Base-by-base conservation (phyloP, 2,113 vertebrate genomes). In the Progne subis region DNA sequence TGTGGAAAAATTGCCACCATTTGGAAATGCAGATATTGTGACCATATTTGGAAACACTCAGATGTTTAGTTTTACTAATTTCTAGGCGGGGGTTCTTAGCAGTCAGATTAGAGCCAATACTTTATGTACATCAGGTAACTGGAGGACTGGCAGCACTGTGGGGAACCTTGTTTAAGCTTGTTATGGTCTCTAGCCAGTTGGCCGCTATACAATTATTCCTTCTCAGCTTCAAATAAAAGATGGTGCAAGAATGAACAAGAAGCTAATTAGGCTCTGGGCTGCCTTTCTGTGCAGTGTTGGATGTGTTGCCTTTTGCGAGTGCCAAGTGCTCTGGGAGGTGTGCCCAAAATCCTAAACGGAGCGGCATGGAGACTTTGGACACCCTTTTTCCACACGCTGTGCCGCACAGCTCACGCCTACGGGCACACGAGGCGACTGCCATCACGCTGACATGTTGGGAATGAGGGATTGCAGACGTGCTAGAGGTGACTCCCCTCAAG, bases 211-310 rank as follows among this genome's bases (percentile, higher is more conserved):
- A 95, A 72, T 93, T 93, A 85, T 93, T 93, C 86, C 88, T 96
- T 96, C 92, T 95, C 83, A 7, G 83, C 86, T 94, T 96, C 92
- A 93, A 95, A 96, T 96, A 96, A 97, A 97, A 94, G 91, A 87
- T 95, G 93, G 94, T 95, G 74, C 96, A 95, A 92, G 92, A 92
- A 95, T 59, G 90, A 96, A 93, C 86, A 94, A 94, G 91, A 95
- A 92, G 91, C 90, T 92, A 94, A 95, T 97, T 96, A 94, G 88
- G 82, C 82, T 96, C 50, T 80, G 80, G 75, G 92, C 95, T 94
- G 92, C 77, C 77, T 95, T 96, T 90, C 95, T 95, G 90, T 83
- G 93, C 92, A 82, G 20, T 84, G 76, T 46, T 94, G 95, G 80
- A 96, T 57, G 43, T 89, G 89, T 92, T 0, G 16, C 69, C 57